These are phyloP conservation scores for Conger conger DNA, from an alignment of 2,113 vertebrate species.

Conservation along the genomic window DNA sequence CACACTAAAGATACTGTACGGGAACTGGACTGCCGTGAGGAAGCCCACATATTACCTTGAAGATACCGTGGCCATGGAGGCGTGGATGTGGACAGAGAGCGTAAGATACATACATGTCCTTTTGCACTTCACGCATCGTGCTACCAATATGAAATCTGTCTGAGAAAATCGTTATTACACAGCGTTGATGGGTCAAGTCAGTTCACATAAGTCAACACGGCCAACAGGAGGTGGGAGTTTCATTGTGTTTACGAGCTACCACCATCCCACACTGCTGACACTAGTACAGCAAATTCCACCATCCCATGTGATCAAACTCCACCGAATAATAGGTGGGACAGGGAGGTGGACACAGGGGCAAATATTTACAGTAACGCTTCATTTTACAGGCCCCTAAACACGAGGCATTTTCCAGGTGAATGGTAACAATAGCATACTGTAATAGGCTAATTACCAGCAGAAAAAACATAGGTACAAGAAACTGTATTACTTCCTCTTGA, in stretches of 20 bases:
- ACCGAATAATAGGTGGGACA: neutral
- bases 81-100: neutral
- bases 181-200: too few relatives aligned
- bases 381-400: too few relatives aligned
- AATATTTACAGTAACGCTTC: too few relatives aligned
- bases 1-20: neutral
- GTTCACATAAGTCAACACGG: too few relatives aligned
- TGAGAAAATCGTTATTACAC: neutral
- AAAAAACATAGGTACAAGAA: too few relatives aligned
- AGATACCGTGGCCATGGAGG: neutral
- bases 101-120: neutral
- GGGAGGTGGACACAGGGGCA: too few relatives aligned
- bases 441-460: too few relatives aligned
- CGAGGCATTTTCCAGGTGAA: too few relatives aligned
- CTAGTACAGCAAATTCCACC: neutral
- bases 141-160: neutral
- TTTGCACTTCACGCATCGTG: neutral
- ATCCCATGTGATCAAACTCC: neutral
- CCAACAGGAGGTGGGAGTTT: too few relatives aligned
- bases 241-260: neutral
- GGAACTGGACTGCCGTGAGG: neutral
- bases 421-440: too few relatives aligned
- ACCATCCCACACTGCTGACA: neutral
- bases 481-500: too few relatives aligned
- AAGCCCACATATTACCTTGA: neutral